Percentiles rank a stretch among this genome's conserved stretches.
These are phyloP conservation scores for Falco peregrinus DNA, from an alignment of 2,797 vertebrate genomes.

Conservation along the genomic window DNA sequence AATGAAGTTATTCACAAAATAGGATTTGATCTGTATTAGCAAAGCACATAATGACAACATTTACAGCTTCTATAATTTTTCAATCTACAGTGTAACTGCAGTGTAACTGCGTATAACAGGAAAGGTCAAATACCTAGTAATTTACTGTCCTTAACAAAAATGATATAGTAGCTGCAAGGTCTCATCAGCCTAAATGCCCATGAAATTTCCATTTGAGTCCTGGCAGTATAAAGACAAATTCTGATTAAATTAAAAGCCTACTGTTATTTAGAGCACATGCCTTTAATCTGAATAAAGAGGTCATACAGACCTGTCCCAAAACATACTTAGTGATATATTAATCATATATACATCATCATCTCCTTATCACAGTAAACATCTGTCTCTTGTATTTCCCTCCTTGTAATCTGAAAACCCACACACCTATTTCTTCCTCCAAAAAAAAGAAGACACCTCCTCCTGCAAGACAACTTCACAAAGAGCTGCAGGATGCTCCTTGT, in stretches of 20 bases:
- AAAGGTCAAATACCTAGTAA: constrained; percentile 51
- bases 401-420: not conserved
- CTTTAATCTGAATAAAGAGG: constrained; percentile 63
- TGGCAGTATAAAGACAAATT: constrained; percentile 42
- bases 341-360: constrained; percentile 53
- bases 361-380: constrained; percentile 44
- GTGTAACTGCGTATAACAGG: not conserved
- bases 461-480: not conserved
- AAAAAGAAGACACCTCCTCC: not conserved
- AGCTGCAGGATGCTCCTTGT: not conserved
- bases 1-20: not conserved
- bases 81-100: not conserved
- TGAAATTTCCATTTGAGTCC: constrained; percentile 39
- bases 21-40: not conserved
- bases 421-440: not conserved
- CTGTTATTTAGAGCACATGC: constrained; percentile 54
- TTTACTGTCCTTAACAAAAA: constrained; percentile 23
- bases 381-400: not conserved
- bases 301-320: constrained; percentile 31
- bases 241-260: constrained; percentile 70
- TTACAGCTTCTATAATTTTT: constrained; percentile 6
- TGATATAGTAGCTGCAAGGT: constrained; percentile 25
- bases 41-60: not conserved
- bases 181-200: constrained; percentile 43
- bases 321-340: constrained; percentile 39